These are phyloP conservation scores for Bolinopsis microptera DNA, from an alignment of 37 sponge, comb jelly and placozoan genomes.

Conservation along the genomic window DNA sequence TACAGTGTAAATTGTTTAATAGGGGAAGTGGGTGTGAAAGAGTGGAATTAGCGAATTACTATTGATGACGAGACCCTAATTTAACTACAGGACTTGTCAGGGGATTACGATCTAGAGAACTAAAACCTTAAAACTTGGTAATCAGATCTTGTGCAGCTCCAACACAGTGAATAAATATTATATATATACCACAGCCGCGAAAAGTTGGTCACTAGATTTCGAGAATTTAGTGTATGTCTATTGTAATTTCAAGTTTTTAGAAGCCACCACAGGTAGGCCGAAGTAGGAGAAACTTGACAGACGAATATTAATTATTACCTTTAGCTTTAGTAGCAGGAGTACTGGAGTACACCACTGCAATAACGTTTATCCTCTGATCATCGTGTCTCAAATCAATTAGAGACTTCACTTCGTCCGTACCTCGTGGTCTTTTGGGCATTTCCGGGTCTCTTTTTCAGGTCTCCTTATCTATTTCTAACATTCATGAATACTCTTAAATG, in stretches of 20 bases:
- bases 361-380: background rate
- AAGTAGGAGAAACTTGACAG: background rate
- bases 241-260: background rate
- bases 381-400: background rate
- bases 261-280: background rate
- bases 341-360: background rate
- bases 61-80: too few relatives aligned
- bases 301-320: background rate
- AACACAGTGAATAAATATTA: background rate
- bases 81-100: too few relatives aligned
- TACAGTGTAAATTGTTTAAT: background rate
- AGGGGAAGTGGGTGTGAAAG: background rate
- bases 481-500: too few relatives aligned
- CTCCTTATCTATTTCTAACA: too few relatives aligned
- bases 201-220: too few relatives aligned
- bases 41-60: too few relatives aligned
- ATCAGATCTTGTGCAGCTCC: background rate
- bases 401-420: background rate
- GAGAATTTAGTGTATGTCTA: background rate
- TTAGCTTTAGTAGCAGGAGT: background rate
- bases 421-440: background rate
- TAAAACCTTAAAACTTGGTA: too few relatives aligned
- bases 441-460: too few relatives aligned
- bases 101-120: background rate
- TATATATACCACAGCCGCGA: too few relatives aligned